Evolutionary conservation across 35 echinoderm and acorn worm genomes (phyloP).

Genomic region (Apostichopus japonicus): DNA sequence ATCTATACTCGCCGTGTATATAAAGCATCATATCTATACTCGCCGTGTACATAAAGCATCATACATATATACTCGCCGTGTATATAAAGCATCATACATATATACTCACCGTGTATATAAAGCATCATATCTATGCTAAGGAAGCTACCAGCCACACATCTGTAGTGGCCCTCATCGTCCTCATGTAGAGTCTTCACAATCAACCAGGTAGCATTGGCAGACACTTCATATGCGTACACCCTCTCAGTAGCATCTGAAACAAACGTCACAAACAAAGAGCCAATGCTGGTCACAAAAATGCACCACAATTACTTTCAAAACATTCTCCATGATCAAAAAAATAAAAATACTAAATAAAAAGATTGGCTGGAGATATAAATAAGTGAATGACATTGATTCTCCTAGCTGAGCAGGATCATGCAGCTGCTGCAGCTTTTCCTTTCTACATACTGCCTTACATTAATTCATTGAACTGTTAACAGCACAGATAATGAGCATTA

Average conservation of each 20-base stretch:
- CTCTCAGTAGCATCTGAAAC: conserved; percentile 1
- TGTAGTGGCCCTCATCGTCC: conserved; percentile 60
- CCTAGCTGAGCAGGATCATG: no score
- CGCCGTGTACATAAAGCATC: conserved; percentile 59
- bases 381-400: no score
- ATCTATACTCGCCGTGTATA: no score
- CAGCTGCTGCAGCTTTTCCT: no score
- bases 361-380: no score
- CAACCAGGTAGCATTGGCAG: conserved; percentile 60
- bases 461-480: no score
- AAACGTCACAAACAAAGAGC: background rate
- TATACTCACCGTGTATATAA: conserved; percentile 47
- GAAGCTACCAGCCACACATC: conserved; percentile 51
- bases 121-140: conserved; percentile 69
- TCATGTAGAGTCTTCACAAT: conserved; percentile 57
- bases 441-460: no score
- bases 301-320: background rate
- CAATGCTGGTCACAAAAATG: background rate
- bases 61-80: conserved; percentile 8
- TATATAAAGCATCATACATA: background rate
- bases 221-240: conserved; percentile 45
- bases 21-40: no score
- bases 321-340: background rate
- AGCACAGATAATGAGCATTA: no score
- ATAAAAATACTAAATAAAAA: background rate